Conservation (phyloP, 1,140 invertebrate species). For the Xylocopa sonorina region DNA sequence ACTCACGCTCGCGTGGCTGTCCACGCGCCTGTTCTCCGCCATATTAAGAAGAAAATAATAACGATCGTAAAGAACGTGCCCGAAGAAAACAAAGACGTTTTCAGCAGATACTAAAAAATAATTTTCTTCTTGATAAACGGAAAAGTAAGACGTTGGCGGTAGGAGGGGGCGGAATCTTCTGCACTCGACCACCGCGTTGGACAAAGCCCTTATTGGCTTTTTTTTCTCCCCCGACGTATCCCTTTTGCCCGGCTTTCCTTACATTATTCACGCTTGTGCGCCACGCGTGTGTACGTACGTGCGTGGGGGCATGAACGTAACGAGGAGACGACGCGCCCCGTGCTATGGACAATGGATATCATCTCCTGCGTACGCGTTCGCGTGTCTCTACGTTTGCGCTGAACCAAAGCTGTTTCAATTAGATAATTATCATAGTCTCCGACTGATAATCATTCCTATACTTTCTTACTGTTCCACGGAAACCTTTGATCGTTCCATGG, state of each 20-base stretch:
- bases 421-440: slow-evolving; percentile 63
- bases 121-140: slow-evolving; percentile 6
- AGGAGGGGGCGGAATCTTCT: slow-evolving; percentile 16
- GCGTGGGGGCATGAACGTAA: slow-evolving; percentile 50
- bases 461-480: slow-evolving; percentile 36
- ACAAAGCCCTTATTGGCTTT: slow-evolving; percentile 67
- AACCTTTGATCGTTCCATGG: background rate
- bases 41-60: slow-evolving; percentile 3
- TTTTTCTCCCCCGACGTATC: slow-evolving; percentile 28
- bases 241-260: slow-evolving; percentile 49
- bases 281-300: slow-evolving; percentile 31
- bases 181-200: slow-evolving; percentile 46
- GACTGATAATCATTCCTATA: slow-evolving; percentile 10
- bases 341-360: slow-evolving; percentile 40
- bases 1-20: slow-evolving; percentile 35
- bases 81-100: slow-evolving; percentile 42
- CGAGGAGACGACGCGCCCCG: slow-evolving; percentile 52
- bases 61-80: background rate
- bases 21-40: background rate
- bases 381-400: background rate
- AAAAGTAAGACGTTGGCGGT: too few species aligned
- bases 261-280: slow-evolving; percentile 64
- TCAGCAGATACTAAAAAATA: slow-evolving; percentile 49
- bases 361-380: background rate
- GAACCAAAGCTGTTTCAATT: background rate